Percentiles rank a stretch among this genome's conserved stretches.
phyloP scores from a whole-genome alignment of 1,140 invertebrate genomes.

The Gryllus bimaculatus region DNA sequence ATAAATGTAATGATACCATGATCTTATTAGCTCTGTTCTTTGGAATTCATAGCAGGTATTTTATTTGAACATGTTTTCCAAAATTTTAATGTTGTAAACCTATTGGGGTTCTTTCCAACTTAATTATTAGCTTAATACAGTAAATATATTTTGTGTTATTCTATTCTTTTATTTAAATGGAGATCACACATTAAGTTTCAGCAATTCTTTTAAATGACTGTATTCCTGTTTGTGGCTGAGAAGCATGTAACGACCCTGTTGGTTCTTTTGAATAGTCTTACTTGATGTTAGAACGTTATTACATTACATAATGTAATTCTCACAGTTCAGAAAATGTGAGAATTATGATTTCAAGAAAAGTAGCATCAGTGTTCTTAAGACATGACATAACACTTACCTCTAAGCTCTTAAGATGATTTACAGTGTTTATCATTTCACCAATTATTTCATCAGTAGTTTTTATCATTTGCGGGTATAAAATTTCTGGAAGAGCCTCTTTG shows the following conservation, averaged over 20 bases:
- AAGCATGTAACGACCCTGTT: too few relatives aligned
- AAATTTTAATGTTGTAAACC: background rate
- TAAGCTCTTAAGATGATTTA: constrained; percentile 41
- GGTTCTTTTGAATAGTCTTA: too few relatives aligned
- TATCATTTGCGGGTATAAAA: constrained; percentile 46
- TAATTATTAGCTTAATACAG: background rate
- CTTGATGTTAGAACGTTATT: too few relatives aligned
- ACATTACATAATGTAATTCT: too few relatives aligned
- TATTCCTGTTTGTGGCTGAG: too few relatives aligned
- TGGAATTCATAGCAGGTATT: background rate
- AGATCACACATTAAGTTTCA: too few relatives aligned
- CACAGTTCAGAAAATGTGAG: too few relatives aligned
- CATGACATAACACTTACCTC: constrained; percentile 20
- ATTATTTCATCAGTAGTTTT: constrained; percentile 53
- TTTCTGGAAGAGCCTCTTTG: constrained; percentile 45
- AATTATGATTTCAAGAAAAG: background rate
- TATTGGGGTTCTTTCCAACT: background rate
- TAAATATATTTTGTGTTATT: too few relatives aligned
- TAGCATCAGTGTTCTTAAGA: background rate
- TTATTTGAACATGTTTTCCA: constrained; percentile 21
- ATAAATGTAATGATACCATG: too few relatives aligned
- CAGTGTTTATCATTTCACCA: constrained; percentile 50
- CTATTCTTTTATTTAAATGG: too few relatives aligned
- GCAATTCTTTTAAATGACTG: too few relatives aligned
- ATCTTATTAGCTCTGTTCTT: too few relatives aligned